Conservation (phyloP, 30 jellyfish, hydroid and myxozoan species). For the Euphysa ruthae region DNA sequence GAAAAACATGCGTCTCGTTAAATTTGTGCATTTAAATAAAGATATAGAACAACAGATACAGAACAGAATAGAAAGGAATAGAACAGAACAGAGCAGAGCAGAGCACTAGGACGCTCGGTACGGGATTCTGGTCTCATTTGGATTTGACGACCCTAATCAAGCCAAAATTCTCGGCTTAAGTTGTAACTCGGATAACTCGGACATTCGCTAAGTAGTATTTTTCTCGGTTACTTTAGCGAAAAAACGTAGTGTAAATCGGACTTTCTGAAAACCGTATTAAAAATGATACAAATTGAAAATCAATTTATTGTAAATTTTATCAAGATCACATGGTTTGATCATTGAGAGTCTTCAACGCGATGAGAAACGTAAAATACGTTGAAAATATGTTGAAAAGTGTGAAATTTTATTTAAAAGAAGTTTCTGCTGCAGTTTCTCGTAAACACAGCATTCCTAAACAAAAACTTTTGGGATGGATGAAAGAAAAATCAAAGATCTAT, state of each 20-base stretch:
- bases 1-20: too few relatives aligned
- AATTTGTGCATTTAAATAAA: too few relatives aligned
- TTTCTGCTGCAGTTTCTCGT: slow-evolving; percentile 1
- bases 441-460: slow-evolving; percentile 9
- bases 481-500: too few relatives aligned
- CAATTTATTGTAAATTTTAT: neutral
- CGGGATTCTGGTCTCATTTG: neutral
- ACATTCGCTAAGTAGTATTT: neutral
- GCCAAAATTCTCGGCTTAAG: neutral
- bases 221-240: neutral
- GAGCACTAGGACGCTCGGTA: too few relatives aligned
- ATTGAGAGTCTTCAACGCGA: neutral
- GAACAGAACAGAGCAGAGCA: too few relatives aligned
- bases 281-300: neutral
- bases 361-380: neutral
- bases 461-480: slow-evolving; percentile 9
- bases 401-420: neutral
- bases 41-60: too few relatives aligned
- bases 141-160: slow-evolving; percentile 3
- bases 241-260: too few relatives aligned
- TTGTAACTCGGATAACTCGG: slow-evolving; percentile 10
- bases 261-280: too few relatives aligned
- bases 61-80: too few relatives aligned
- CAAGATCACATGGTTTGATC: neutral
- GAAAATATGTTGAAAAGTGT: neutral